These are phyloP conservation scores for Epirrhoe alternata DNA, from an alignment of 2,888 invertebrate species.

Conservation along the genomic window DNA sequence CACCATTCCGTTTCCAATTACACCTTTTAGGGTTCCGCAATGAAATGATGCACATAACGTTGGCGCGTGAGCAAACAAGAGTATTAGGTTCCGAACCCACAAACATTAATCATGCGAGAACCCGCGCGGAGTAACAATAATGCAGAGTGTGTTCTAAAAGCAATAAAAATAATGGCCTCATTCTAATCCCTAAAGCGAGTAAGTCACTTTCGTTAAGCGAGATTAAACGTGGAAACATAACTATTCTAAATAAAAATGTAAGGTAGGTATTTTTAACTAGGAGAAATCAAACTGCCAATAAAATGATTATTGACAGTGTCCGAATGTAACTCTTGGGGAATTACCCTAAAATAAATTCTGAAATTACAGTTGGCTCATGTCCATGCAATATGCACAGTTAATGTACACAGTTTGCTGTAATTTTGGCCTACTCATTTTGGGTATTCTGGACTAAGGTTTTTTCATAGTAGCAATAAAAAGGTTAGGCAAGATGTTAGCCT, in stretches of 20 bases:
- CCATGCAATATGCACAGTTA: background rate
- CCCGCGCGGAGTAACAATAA: constrained; percentile 41
- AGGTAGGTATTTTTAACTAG: background rate
- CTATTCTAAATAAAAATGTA: background rate
- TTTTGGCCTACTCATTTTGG: no score
- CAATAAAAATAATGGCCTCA: background rate
- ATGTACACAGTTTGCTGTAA: background rate
- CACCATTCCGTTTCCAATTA: constrained; percentile 30
- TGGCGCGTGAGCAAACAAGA: constrained; percentile 38
- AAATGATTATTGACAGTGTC: no score
- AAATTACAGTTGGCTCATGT: background rate
- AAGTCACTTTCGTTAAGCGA: background rate
- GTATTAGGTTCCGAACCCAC: constrained; percentile 35
- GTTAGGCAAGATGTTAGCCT: no score
- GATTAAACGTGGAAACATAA: background rate
- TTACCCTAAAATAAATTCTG: background rate
- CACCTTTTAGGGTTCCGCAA: constrained; percentile 23
- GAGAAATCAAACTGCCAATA: no score
- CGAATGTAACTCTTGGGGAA: no score
- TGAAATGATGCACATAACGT: constrained; percentile 23
- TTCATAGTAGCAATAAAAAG: no score
- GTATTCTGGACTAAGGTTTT: no score
- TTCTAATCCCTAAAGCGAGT: background rate
- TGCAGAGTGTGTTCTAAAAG: background rate
- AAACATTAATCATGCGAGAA: constrained; percentile 61